Evolutionary conservation across 2,888 invertebrate genomes (phyloP), one percentile per base, ranked within the genome.

Genomic region (Clivina fossor): DNA sequence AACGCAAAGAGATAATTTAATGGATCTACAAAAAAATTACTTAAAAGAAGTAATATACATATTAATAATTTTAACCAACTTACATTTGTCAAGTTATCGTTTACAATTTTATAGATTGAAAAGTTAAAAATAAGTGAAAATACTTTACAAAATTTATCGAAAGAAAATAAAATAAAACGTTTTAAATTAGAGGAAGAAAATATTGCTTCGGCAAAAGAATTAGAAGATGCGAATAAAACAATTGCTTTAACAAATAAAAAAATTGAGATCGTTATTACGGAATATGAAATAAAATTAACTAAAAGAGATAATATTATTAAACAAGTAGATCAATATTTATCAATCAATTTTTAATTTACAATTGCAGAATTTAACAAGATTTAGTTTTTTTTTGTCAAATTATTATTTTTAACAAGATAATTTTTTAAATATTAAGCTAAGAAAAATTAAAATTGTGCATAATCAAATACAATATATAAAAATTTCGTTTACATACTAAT

Each of bases 1-100:
- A 9, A 59, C 55, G 54, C 64, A 71, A 58, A 61, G 68, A 43
- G 67, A 71, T 57, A 50, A 53, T 8, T 49, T 70, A 2, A 2
- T 65, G 3, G 50, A 59, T 37, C 60, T 62, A 30, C 66, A 66
- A 30, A 63, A 64, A 41, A 60, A 65, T 41, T 46, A 60, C 15
- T 18, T 55, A 8, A 47, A 62, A 54, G 64, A 68, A 49, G 68
- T 69, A 49, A 40, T 11, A 33, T 28, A 13, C n/a, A 33, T 53
- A 41, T 37, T 38, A 61, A 47, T 33, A n/a, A n/a, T 22, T 13
- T 20, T 11, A 15, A 3, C 2, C 18, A n/a, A 5, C 15, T 15
- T 35, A 44, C 28, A n/a, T 13, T 28, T 30, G 8, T 15, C 11
- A 18, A 51, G 15, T 40, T 30, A 20, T 24, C 22, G 40, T 24